Evolutionary conservation across 1,140 invertebrate genomes (phyloP).

Genomic region (Ceratina australensis): DNA sequence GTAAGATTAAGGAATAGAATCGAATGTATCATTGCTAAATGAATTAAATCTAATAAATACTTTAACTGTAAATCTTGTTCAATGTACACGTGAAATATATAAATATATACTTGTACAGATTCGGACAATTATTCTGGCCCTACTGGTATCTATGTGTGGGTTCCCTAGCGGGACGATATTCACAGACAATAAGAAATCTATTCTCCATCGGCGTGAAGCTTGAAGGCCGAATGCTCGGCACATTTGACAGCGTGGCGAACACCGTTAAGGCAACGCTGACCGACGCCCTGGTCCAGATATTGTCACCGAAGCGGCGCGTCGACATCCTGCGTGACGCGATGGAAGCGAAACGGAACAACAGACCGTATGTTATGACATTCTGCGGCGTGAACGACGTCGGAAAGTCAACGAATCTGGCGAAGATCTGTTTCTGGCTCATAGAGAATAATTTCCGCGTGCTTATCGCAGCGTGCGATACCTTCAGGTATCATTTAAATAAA

Average conservation of each 20-base stretch:
- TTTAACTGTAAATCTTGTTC: too few relatives aligned
- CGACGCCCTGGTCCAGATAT: conserved; percentile 92
- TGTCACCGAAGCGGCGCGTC: conserved; percentile 96
- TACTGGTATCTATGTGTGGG: too few relatives aligned
- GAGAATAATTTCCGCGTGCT: conserved; percentile 98
- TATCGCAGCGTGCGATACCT: conserved; percentile 99
- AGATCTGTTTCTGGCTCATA: conserved; percentile 99
- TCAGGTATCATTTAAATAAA: conserved; percentile 77
- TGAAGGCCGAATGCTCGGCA: conserved; percentile 96
- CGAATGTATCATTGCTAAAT: too few relatives aligned
- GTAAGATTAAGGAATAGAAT: too few relatives aligned
- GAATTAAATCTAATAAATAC: too few relatives aligned
- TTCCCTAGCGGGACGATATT: too few relatives aligned
- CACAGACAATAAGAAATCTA: too few relatives aligned
- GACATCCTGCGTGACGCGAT: conserved; percentile 98
- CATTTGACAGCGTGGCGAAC: conserved; percentile 93
- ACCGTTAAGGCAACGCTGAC: conserved; percentile 91
- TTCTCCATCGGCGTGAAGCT: conserved; percentile 94
- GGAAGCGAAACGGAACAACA: conserved; percentile 88
- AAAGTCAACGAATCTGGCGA: conserved; percentile 99
- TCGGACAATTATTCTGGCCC: too few relatives aligned
- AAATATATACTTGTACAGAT: too few relatives aligned
- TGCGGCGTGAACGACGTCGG: conserved; percentile 99
- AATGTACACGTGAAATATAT: too few relatives aligned
- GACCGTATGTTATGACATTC: conserved; percentile 98